phyloP scores from a whole-genome alignment of 2,888 invertebrate species.

The Scelioninae gen. 2 region DNA sequence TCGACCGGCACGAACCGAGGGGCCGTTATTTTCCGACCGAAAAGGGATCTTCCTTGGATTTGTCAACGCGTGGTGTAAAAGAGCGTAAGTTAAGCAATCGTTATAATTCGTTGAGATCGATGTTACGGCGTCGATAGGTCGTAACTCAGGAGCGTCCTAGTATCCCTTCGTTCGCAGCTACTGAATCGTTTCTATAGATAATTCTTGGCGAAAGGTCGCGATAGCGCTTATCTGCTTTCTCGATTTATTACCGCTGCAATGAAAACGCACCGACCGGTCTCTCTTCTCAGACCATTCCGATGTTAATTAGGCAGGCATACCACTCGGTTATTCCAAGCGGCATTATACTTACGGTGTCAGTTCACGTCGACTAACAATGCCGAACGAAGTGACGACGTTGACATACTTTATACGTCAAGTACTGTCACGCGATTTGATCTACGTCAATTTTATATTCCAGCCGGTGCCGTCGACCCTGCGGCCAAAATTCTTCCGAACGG shows the following conservation, averaged over 20 bases:
- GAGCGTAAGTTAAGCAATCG: constrained; percentile 54
- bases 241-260: constrained; percentile 71
- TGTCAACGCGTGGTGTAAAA: constrained; percentile 52
- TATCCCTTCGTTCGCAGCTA: constrained; percentile 56
- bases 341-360: constrained; percentile 68
- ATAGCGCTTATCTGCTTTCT: constrained; percentile 72
- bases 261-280: constrained; percentile 69
- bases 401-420: constrained; percentile 67
- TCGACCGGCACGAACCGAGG: neutral
- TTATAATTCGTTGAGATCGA: constrained; percentile 59
- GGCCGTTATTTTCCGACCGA: constrained; percentile 18
- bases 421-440: constrained; percentile 63
- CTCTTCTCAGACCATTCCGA: constrained; percentile 70
- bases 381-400: constrained; percentile 72
- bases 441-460: constrained; percentile 44
- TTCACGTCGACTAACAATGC: constrained; percentile 64
- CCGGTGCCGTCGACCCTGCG: constrained; percentile 16
- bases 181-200: constrained; percentile 64
- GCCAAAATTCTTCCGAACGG: constrained; percentile 25
- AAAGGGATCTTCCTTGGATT: constrained; percentile 48
- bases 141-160: constrained; percentile 56
- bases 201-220: constrained; percentile 69
- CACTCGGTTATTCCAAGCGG: constrained; percentile 61
- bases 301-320: constrained; percentile 72
- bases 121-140: constrained; percentile 57